Evolutionary conservation across 2,113 vertebrate species (phyloP), one percentile per base, ranked within the genome.

Genomic region (Bettongia penicillata): DNA sequence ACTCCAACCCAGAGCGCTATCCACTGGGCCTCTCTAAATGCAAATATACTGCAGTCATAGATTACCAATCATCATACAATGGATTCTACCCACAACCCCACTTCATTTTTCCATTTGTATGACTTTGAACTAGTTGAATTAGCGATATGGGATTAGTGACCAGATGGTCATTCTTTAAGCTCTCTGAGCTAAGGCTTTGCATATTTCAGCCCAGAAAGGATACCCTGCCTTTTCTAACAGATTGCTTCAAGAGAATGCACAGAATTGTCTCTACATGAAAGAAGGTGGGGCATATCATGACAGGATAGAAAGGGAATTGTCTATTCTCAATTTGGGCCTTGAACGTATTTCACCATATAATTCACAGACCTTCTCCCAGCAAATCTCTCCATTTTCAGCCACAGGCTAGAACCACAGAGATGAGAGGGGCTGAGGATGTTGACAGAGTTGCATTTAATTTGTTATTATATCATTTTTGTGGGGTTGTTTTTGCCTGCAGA

Each of bases 381-480:
- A 90, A 28, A 50, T 47, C 47, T 84, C 3, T 89, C 0, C 53
- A 31, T 94, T 91, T 51, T 96, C 95, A 51, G 91, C 53, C 11
- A 0, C n/a, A 22, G 7, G 19, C 49, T 84, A 68, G 89, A 96
- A 91, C 91, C 93, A 55, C 57, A 90, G 49, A 93, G 91, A 51
- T 51, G 11, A 90, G 0, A 55, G 53, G 91, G 68, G 28, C 11
- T 92, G 31, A 89, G 12, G 90, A n/a, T 91, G 47, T 91, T 49
- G n/a, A 31, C 91, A 89, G 31, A 94, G 61, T 90, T 94, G 4
- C 89, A 55, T 61, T 93, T 94, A 91, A 94, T 96, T 95, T 93
- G n/a, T 22, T 52, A 61, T 50, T 24, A 0, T 61, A 51, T 89
- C 48, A 22, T 37, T 61, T 91, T 52, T 93, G 31, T 37, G 31